These are phyloP conservation scores for Drosophila subpulchrella DNA, from an alignment of 1,140 invertebrate genomes.

Conservation along the genomic window DNA sequence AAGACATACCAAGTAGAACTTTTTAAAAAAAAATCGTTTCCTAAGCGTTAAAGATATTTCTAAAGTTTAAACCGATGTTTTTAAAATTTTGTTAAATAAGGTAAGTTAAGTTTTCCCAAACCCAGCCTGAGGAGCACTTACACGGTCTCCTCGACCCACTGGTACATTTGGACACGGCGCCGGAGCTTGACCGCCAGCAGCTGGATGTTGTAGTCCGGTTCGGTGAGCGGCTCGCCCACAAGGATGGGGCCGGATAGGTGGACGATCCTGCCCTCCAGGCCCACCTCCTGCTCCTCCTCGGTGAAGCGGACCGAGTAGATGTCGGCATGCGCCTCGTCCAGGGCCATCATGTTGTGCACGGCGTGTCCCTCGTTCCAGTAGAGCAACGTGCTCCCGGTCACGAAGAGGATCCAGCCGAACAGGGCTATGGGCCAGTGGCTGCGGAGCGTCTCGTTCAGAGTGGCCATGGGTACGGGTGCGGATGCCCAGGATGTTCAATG, in stretches of 20 bases:
- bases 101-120: not conserved
- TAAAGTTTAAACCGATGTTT: too few relatives aligned
- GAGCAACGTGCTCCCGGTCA: constrained; percentile 86
- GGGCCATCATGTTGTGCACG: constrained; percentile 88
- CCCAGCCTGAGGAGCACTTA: constrained; percentile 19
- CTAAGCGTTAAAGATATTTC: too few relatives aligned
- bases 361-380: constrained; percentile 92
- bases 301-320: constrained; percentile 86
- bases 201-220: constrained; percentile 92
- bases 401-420: constrained; percentile 87
- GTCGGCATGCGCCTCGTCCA: constrained; percentile 89
- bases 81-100: too few relatives aligned
- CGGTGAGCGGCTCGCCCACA: constrained; percentile 92
- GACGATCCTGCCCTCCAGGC: constrained; percentile 91
- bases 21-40: too few relatives aligned
- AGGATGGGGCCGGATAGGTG: constrained; percentile 90
- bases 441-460: constrained; percentile 87
- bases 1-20: too few relatives aligned
- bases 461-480: constrained; percentile 58
- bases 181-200: constrained; percentile 90
- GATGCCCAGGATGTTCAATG: not conserved
- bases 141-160: constrained; percentile 93
- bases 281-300: constrained; percentile 85
- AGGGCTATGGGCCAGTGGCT: constrained; percentile 87
- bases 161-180: constrained; percentile 94